Evolutionary conservation across 53 echinoderm and acorn worm genomes (phyloP), one percentile per base, ranked within the genome.

Genomic region (Paelopatides confundens): DNA sequence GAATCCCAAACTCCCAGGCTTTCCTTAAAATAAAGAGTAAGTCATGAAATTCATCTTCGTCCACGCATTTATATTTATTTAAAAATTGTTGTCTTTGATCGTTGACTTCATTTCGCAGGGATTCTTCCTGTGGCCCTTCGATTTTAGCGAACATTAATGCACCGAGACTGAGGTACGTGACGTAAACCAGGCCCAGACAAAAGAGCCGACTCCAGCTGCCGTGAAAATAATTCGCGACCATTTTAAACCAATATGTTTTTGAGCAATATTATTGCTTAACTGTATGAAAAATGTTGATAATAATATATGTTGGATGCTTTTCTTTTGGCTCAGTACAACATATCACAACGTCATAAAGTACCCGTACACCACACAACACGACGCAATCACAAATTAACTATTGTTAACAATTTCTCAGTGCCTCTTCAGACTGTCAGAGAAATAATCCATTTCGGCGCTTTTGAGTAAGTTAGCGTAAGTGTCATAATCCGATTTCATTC

Each of bases 1-100:
- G 71, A 17, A 91, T 69, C 24, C 91, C 91, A 71, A 91, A 91
- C 15, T 82, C 65, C 82, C 82, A 87, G 17, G 91, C 91, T 30
- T 35, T 30, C 53, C 87, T 70, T 32, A 91, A 65, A 35, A 43
- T 62, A 5, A 1, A 2, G 6, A 87, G 58, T 49, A 91, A 87
- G 9, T 71, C 64, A 29, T 87, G 65, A 30, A 91, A 74, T 49
- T 91, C 87, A 54, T 71, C 63, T 34, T 71, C 48, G 8, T 43
- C 74, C 33, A 91, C 64, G 52, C 91, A 91, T 21, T 71, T 28
- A 10, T 62, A 49, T 66, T 91, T 69, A 3, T 14, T 50, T 26
- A 83, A 14, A 38, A 83, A 83, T 65, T 18, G 14, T 27, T 31
- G 35, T 34, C 31, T 34, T 10, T 64, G 23, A 18, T 10, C 27